Conservation (phyloP, 2,888 invertebrate species). For the Rhopalosiphum nymphaeae region DNA sequence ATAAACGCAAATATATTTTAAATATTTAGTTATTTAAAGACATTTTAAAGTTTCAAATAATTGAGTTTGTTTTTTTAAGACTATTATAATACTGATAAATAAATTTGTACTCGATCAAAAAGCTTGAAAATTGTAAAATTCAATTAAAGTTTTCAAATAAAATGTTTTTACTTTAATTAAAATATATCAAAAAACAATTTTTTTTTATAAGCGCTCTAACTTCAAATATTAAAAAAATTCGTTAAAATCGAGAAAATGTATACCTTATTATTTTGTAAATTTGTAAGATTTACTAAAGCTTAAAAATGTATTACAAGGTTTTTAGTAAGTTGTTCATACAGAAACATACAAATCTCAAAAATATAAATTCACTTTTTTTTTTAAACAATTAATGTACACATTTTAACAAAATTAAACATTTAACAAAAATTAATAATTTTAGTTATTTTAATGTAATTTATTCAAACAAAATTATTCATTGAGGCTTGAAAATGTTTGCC, state of each 20-base stretch:
- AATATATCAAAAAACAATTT: neutral
- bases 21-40: neutral
- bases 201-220: neutral
- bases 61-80: neutral
- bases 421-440: neutral
- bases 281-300: neutral
- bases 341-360: neutral
- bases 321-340: neutral
- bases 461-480: neutral
- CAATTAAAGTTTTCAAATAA: neutral
- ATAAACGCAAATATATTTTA: neutral
- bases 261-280: neutral
- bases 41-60: neutral
- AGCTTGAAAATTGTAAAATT: neutral
- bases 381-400: neutral
- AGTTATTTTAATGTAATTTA: neutral
- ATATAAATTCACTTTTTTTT: neutral
- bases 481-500: neutral
- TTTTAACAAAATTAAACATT: neutral
- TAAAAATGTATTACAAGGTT: neutral
- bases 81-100: neutral
- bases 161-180: neutral
- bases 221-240: neutral
- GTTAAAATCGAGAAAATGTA: neutral
- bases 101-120: neutral